A percentile compares a stretch with the other conserved stretches of the same genome.
These are phyloP conservation scores for Nemapogon koenigi DNA, from an alignment of 2,888 invertebrate species.

Conservation along the genomic window DNA sequence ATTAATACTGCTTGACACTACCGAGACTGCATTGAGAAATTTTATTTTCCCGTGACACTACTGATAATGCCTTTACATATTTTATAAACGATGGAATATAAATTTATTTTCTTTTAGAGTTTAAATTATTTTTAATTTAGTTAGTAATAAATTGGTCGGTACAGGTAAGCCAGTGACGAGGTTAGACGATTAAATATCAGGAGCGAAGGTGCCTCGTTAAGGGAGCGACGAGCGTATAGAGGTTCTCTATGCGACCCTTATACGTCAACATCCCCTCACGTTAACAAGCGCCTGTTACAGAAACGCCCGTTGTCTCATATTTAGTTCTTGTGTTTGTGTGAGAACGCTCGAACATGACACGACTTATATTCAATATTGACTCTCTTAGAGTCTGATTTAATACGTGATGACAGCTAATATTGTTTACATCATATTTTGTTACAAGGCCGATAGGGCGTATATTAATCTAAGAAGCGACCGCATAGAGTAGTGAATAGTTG, in stretches of 20 bases:
- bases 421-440: no score
- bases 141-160: no score
- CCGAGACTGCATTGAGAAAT: no score
- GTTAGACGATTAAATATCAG: slow-evolving; percentile 13
- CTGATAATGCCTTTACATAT: no score
- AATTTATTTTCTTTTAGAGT: no score
- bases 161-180: slow-evolving; percentile 13
- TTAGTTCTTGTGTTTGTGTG: slow-evolving; percentile 2
- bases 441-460: no score
- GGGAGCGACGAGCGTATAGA: slow-evolving; percentile 4
- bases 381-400: background rate
- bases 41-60: no score
- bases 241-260: slow-evolving; percentile 10
- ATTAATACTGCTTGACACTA: no score
- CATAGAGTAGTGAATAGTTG: no score
- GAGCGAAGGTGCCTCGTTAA: slow-evolving; percentile 10
- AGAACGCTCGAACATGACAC: slow-evolving; percentile 7
- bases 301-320: slow-evolving; percentile 3
- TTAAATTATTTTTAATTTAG: no score
- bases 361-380: slow-evolving; percentile 7
- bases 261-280: slow-evolving; percentile 12
- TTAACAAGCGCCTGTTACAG: slow-evolving; percentile 12
- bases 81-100: no score
- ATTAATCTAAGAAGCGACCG: no score
- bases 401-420: background rate